Base-by-base conservation (phyloP, 2,113 vertebrate species). In the Camelus dromedarius region DNA sequence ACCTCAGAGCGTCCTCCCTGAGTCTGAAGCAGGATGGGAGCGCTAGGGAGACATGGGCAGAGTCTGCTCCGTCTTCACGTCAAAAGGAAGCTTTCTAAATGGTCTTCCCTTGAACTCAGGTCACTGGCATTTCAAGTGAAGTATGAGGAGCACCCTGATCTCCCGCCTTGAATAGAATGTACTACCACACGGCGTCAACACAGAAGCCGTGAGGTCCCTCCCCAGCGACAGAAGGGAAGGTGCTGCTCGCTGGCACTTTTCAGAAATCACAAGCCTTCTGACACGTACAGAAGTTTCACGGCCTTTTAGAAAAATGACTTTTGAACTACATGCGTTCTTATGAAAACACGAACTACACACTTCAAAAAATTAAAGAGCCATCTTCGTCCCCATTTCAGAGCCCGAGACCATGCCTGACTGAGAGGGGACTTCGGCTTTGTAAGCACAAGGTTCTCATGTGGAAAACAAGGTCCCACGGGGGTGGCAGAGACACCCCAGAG, bases 351-450 rank as follows among this genome's bases (percentile, higher is more conserved):
- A 62, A 52, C 1, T 42, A 2, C 22, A 14, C 38, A 22, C 52
- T 46, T 70, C 5, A 60, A 38, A 28, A 56, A 56, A 56, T 18
- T 18, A 18, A 56, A 56, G 38, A 42, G 60, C 19, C 10, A 5
- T 12, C 50, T 75, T 16, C 5, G 9, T 67, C n/a, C 77, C 10
- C 0, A 4, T 13, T 19, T 3, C 22, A 30, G 9, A 30, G 70
- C 28, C 82, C 35, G 0, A 70, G n/a, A 22, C 75, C 35, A 7
- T 14, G 22, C 22, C n/a, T 38, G 30, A 30, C 13, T 38, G 19
- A 72, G 18, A 15, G 0, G 0, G 38, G 18, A 22, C 26, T 30
- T 19, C 8, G 3, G 28, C 11, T 32, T 66, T 50, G 12, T 12
- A 30, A 32, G 32, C 5, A 3, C 18, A 8, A 85, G n/a, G 35